A percentile compares a stretch with the other conserved stretches of the same genome.
Conservation (phyloP, 2,113 vertebrate genomes). For the Zeus faber region DNA sequence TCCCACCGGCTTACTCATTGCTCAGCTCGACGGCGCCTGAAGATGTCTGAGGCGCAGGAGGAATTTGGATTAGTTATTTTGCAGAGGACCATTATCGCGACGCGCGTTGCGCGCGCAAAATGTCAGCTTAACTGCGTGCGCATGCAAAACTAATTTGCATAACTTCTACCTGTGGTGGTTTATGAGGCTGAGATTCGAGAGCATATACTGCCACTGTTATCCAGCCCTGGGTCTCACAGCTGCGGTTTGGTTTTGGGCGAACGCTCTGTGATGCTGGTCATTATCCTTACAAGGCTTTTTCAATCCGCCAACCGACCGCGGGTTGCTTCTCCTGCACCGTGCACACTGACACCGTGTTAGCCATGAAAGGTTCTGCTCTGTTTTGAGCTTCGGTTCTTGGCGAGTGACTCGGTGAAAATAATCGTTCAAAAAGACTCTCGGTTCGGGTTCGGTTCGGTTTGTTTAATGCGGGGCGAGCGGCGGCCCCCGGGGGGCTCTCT, state of each 20-base stretch:
- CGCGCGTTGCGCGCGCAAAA: constrained; percentile 9
- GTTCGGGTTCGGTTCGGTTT: too few species aligned
- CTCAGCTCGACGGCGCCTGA: constrained; percentile 46
- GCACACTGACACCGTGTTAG: too few species aligned
- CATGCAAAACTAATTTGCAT: constrained; percentile 35
- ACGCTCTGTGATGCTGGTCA: too few species aligned
- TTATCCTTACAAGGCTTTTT: too few species aligned
- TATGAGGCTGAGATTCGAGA: constrained; percentile 8
- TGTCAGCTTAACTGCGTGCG: constrained; percentile 41
- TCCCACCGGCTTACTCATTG: constrained; percentile 51
- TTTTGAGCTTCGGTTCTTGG: too few species aligned
- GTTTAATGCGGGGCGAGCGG: too few species aligned
- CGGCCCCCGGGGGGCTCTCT: too few species aligned
- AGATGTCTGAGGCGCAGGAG: constrained; percentile 24
- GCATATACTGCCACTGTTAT: neutral
- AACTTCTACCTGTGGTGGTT: constrained; percentile 28
- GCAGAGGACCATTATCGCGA: constrained; percentile 41
- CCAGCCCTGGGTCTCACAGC: constrained; percentile 13
- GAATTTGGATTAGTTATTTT: constrained; percentile 57
- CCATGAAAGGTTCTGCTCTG: too few species aligned
- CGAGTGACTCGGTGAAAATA: too few species aligned
- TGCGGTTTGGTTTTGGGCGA: constrained; percentile 3
- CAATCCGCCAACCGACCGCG: too few species aligned
- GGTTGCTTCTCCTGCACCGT: too few species aligned
- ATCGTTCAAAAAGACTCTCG: too few species aligned